A percentile compares a stretch with the other conserved stretches of the same genome.
Conservation (phyloP, 37 sponge, comb jelly and placozoan genomes). For the Halichondria panicea region DNA sequence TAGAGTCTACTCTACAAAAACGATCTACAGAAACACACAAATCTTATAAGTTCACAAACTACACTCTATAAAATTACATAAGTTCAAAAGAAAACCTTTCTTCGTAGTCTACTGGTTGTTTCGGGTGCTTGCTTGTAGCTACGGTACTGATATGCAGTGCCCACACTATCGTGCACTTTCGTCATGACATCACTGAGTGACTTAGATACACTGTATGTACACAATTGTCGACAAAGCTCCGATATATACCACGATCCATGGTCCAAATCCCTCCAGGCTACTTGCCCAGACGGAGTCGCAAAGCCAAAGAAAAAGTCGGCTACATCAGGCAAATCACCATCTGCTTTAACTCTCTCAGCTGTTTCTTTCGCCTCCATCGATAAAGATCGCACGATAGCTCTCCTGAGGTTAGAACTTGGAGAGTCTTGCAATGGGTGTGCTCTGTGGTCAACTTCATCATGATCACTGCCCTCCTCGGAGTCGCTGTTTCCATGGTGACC, state of each 20-base stretch:
- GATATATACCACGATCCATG: slow-evolving; percentile 59
- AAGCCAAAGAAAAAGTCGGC: slow-evolving; percentile 60
- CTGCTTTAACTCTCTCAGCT: slow-evolving; percentile 18
- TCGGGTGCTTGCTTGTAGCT: slow-evolving; percentile 31
- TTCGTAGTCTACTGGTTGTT: slow-evolving; percentile 7
- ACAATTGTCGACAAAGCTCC: slow-evolving; percentile 32
- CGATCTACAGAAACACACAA: too few relatives aligned
- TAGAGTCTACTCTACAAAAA: too few relatives aligned
- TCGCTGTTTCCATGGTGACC: too few relatives aligned
- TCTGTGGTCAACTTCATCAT: not conserved
- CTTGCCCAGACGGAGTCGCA: slow-evolving; percentile 32
- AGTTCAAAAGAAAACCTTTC: slow-evolving; percentile 26
- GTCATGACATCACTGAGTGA: slow-evolving; percentile 34
- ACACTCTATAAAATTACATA: too few relatives aligned
- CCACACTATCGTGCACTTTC: slow-evolving; percentile 17
- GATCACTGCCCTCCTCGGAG: too few relatives aligned
- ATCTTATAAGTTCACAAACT: too few relatives aligned
- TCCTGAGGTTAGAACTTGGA: not conserved
- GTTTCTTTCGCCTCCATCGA: not conserved
- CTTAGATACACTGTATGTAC: not conserved
- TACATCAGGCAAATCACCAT: slow-evolving; percentile 29
- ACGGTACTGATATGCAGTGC: slow-evolving; percentile 9
- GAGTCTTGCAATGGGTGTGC: not conserved
- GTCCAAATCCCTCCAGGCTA: slow-evolving; percentile 37
- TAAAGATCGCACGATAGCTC: too few relatives aligned